A percentile compares a stretch with the other conserved stretches of the same genome.
Conservation (phyloP, 1,140 invertebrate genomes). For the Listronotus oregonensis region DNA sequence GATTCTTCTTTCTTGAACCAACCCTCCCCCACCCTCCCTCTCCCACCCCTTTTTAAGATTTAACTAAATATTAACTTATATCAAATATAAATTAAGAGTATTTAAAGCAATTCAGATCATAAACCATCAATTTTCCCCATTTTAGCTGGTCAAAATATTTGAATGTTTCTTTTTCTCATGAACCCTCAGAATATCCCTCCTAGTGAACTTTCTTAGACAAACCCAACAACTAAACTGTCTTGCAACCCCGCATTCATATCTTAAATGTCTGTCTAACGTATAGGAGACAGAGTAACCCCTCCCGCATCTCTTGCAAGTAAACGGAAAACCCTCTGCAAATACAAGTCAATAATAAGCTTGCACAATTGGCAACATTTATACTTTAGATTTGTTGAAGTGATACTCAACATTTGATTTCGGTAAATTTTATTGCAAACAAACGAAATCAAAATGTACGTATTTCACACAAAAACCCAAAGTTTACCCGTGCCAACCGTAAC, state of each 20-base stretch:
- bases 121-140: neutral
- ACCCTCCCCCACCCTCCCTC: too few species aligned
- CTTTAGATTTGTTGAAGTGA: too few species aligned
- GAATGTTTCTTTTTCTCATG: slow-evolving; percentile 34
- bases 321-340: slow-evolving; percentile 46
- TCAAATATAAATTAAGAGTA: too few species aligned
- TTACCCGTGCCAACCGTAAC: neutral
- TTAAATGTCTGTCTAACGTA: slow-evolving; percentile 53
- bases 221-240: slow-evolving; percentile 56
- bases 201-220: slow-evolving; percentile 41
- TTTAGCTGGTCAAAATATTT: neutral
- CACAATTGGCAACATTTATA: too few species aligned
- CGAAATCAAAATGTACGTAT: too few species aligned
- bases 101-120: too few species aligned
- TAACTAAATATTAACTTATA: too few species aligned
- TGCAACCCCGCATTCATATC: slow-evolving; percentile 38
- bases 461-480: neutral
- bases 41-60: too few species aligned
- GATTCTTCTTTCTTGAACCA: too few species aligned
- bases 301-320: slow-evolving; percentile 56
- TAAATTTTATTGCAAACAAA: too few species aligned
- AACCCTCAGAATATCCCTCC: slow-evolving; percentile 33
- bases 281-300: slow-evolving; percentile 57
- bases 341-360: slow-evolving; percentile 12
- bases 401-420: too few species aligned